Base-by-base conservation (phyloP, 2,888 invertebrate species). In the Proisotoma minuta region DNA sequence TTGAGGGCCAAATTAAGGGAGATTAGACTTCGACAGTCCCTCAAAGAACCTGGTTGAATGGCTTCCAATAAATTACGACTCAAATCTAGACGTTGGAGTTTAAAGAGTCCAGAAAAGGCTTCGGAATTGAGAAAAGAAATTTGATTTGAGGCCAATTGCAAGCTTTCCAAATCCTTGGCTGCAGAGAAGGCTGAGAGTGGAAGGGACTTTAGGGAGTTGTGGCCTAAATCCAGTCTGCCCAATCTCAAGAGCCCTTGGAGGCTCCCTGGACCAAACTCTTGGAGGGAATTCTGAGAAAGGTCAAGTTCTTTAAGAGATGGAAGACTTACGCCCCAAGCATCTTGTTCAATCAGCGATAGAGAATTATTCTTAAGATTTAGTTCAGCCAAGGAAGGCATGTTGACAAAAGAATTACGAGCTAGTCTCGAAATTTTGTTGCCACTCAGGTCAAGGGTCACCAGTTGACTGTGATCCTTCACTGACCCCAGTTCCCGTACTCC, bases 341-440 rank as follows among this genome's bases (percentile, higher is more conserved):
- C 61, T 2, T 62, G 65, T 23, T 70, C 69, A 56, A 85, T 80
- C 75, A 88, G 87, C 1, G 84, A 83, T 27, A 94, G 78, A 1
- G 90, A 90, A 76, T 94, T 94, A 75, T 92, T 91, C 70, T 85
- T 84, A 63, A 94, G 79, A 73, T 90, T 84, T 34, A 94, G 80
- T 75, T 91, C 91, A 71, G 91, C 81, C 39, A 94, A 78, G 0
- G 90, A 87, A 0, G 89, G 89, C 86, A 93, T 87, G 18, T 87
- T 87, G 76, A 86, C 84, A 75, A 93, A 86, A 0, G 91, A 87
- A 75, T 91, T 89, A 40, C 86, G 81, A 73, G 89, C 88, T 60
- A 92, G 85, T 54, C 84, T 82, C 63, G 84, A 84, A 54, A 92
- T 82, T 67, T 83, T 83, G 75, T 93, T 93, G 77, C 87, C 85